These are phyloP conservation scores for Lymantria dispar DNA, from an alignment of 2,888 invertebrate species.

Conservation along the genomic window DNA sequence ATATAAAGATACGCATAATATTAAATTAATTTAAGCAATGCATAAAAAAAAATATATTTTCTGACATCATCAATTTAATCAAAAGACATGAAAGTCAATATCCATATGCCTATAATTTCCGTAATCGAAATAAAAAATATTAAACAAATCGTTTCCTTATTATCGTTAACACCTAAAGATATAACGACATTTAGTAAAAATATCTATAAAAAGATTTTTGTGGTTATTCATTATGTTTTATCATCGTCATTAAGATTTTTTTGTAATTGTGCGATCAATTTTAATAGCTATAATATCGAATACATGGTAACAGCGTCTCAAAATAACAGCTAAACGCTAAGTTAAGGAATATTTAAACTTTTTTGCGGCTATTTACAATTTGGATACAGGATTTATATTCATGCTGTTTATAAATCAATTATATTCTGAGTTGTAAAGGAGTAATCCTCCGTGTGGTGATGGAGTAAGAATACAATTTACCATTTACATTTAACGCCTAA, in stretches of 20 bases:
- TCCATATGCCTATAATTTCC: constrained; percentile 34
- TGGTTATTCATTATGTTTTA: constrained; percentile 3
- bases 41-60: background rate
- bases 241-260: background rate
- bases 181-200: background rate
- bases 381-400: too few species aligned
- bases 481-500: too few species aligned
- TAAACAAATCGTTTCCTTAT: constrained; percentile 37
- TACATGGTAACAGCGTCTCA: background rate
- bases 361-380: too few species aligned
- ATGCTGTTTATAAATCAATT: too few species aligned
- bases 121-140: constrained; percentile 33
- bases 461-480: too few species aligned
- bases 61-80: background rate
- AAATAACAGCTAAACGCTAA: too few species aligned
- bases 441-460: too few species aligned
- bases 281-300: background rate
- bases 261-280: background rate
- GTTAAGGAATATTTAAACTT: too few species aligned
- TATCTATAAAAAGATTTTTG: constrained; percentile 9
- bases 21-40: too few species aligned
- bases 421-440: too few species aligned
- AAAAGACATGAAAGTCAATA: constrained; percentile 14
- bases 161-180: constrained; percentile 3
- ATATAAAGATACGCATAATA: too few species aligned